Evolutionary conservation across 1,140 invertebrate genomes (phyloP), one percentile per base, ranked within the genome.

Genomic region (Magallana gigas): DNA sequence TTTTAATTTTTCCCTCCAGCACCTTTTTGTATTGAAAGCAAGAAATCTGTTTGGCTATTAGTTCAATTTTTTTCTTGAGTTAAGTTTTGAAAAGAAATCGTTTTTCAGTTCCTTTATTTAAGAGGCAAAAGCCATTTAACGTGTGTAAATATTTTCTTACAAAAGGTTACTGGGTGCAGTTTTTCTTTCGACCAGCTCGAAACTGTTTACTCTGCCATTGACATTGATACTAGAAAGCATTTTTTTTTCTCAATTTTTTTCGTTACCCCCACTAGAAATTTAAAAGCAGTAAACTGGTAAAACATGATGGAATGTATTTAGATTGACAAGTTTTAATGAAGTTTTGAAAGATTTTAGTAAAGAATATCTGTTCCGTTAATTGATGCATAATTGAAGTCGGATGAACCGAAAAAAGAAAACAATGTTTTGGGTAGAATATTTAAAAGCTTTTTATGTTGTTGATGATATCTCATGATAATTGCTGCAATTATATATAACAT

Each of bases 71-170:
- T 76, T 29, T 48, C 36, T 48, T 76, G 68, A 76, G 68, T 12
- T 76, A 29, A 36, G 36, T 76, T 76, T 23, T 12, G 23, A 76
- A 76, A 76, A 76, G 68, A 76, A 64, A 64, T 64, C n/a, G 18
- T 48, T 76, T 76, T 76, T 29, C 8, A 29, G 68, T 76, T 29
- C 23, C 36, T 76, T 76, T 76, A 29, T 76, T 48, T 12, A 76
- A 29, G 68, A 76, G 68, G 18, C 68, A 29, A 8, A 76, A 76
- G 68, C 23, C 68, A 76, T 76, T 76, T 76, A 76, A 76, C 68
- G 23, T 76, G 23, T 76, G 68, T 76, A 76, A 76, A 76, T 76
- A 76, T 76, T 76, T 76, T 76, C 68, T 76, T 76, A 76, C 68
- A 36, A 76, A 76, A 76, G 68, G 68, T 76, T 36, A 76, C 23